Conservation (phyloP, 37 sponge, comb jelly and placozoan genomes). For the Haliclona indistincta region DNA sequence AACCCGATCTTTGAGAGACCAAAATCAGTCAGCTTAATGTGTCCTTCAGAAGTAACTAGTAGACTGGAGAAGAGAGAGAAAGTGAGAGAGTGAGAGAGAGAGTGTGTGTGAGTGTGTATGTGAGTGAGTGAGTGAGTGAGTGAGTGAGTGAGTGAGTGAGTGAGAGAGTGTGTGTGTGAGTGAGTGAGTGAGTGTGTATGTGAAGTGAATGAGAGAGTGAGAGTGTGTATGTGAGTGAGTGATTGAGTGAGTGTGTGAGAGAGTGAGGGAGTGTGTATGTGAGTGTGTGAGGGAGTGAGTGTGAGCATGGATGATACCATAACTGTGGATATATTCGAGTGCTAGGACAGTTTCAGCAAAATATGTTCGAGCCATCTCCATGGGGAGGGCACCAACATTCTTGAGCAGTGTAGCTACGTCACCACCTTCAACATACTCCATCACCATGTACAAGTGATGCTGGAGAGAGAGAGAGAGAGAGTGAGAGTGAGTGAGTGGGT, state of each 20-base stretch:
- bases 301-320: conserved; percentile 96
- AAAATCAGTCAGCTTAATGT: conserved; percentile 98
- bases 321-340: conserved; percentile 97
- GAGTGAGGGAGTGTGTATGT: no score
- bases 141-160: no score
- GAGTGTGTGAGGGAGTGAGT: no score
- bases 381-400: conserved; percentile 86
- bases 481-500: no score
- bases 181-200: no score
- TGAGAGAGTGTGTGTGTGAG: no score
- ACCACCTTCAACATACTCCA: conserved; percentile 99
- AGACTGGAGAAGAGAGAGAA: conserved; percentile 57
- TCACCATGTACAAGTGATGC: conserved; percentile 93
- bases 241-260: no score
- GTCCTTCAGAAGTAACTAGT: conserved; percentile 97
- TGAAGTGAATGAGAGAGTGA: no score
- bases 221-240: no score
- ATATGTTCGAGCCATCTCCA: conserved; percentile 91
- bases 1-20: conserved; percentile 97
- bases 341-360: conserved; percentile 96
- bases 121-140: no score
- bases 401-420: conserved; percentile 93
- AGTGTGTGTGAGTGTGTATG: conserved; percentile 1
- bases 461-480: conserved; percentile 25
- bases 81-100: conserved; percentile 24